phyloP scores from a whole-genome alignment of 2,113 vertebrate genomes.

The Cephalopholis sonnerati region DNA sequence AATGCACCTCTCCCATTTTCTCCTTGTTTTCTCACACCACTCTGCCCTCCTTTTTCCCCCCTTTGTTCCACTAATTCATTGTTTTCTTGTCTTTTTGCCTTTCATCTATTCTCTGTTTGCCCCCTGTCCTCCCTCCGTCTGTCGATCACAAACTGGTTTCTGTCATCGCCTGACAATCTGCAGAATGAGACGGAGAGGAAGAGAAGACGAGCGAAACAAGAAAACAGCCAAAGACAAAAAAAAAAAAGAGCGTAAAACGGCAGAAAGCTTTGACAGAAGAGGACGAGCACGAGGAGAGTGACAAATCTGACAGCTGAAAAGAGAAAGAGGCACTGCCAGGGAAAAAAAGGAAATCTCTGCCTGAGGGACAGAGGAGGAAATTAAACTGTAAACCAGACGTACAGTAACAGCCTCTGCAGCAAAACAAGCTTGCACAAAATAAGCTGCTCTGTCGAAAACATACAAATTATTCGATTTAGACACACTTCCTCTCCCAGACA shows the following conservation, averaged over 20 bases:
- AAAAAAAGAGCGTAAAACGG: not conserved
- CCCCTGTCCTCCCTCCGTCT: not conserved
- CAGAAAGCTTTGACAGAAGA: not conserved
- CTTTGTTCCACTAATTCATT: not conserved
- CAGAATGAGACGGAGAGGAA: slow-evolving; percentile 3
- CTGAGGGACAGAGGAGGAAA: not conserved
- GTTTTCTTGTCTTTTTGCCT: not conserved
- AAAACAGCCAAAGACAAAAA: not conserved
- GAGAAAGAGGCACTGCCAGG: not conserved
- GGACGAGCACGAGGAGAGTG: slow-evolving; percentile 17
- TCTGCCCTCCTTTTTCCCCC: not conserved
- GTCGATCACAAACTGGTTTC: slow-evolving; percentile 15
- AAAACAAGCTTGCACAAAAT: not conserved
- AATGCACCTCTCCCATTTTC: not conserved
- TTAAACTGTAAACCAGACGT: slow-evolving; percentile 3
- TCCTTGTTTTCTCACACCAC: not conserved
- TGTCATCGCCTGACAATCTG: slow-evolving; percentile 47
- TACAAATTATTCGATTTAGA: not conserved
- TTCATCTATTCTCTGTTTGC: not conserved
- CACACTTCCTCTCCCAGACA: not conserved
- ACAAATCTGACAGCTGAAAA: slow-evolving; percentile 12
- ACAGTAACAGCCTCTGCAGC: not conserved
- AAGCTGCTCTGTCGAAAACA: not conserved
- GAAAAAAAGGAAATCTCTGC: not conserved
- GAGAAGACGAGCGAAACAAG: not conserved